Percentiles rank a stretch among this genome's conserved stretches.
Evolutionary conservation across 2,797 vertebrate genomes (phyloP).

Genomic region (Sarcophilus harrisii): DNA sequence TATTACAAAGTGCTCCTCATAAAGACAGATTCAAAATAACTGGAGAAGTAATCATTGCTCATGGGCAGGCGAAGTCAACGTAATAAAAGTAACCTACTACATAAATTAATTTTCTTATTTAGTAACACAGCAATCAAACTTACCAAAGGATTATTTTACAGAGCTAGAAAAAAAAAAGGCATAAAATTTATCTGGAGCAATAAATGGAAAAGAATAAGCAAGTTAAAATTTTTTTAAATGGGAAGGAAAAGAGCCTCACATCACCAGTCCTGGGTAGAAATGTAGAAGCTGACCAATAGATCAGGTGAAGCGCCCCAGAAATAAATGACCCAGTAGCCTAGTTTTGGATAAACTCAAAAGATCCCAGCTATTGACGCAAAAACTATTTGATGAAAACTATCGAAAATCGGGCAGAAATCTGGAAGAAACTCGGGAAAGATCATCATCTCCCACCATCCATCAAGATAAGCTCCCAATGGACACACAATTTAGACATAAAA

Average conservation of each 20-base stretch:
- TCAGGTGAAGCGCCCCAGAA: background rate
- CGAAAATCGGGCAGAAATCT: background rate
- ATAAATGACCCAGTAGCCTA: background rate
- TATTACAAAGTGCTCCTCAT: too few relatives aligned
- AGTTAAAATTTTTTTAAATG: background rate
- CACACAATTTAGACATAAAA: background rate
- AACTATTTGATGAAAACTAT: background rate
- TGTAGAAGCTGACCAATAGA: background rate
- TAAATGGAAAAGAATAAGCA: too few relatives aligned
- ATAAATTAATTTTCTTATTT: background rate
- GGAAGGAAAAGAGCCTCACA: background rate
- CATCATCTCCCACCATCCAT: background rate
- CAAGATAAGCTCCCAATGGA: background rate
- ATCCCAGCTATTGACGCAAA: background rate
- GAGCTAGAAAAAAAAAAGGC: background rate
- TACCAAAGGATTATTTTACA: background rate
- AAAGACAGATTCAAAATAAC: background rate
- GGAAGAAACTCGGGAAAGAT: background rate
- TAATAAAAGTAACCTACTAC: background rate
- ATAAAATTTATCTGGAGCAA: background rate
- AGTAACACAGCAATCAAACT: background rate
- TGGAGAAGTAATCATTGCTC: background rate
- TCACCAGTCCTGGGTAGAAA: background rate
- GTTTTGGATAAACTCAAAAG: background rate
- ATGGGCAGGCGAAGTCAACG: background rate